Evolutionary conservation across 64 coral and sea anemone genomes (phyloP), one percentile per base, ranked within the genome.

Genomic region (Porites lutea): DNA sequence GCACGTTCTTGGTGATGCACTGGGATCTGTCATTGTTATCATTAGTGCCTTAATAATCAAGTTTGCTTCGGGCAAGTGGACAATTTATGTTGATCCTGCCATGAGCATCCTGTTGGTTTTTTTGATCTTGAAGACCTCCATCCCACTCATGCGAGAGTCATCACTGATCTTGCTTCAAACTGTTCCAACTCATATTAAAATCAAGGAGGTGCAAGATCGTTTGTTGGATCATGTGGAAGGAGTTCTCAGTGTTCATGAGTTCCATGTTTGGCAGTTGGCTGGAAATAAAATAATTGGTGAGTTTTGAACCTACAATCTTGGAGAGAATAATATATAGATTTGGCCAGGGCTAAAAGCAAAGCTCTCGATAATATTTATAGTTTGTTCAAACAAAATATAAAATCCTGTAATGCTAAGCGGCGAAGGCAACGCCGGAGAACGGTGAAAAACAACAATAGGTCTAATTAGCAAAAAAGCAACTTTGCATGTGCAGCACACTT

Each of bases 221-320:
- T 48, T 99, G 85, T 79, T 99, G 14, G 94, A 99, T 12, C 80
- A 93, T 65, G 97, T 99, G 37, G 88, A 94, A 47, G 97, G 94
- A 47, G 94, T 99, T 10, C 85, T 99, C 10, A 96, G 94, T 78
- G 88, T 99, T 2, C 97, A 99, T 61, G 97, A 99, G 64, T 99
- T 99, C 64, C 97, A 99, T 89, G 97, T 99, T 47, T 99, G 97
- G 97, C 97, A 99, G 71, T 89, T 99, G 51, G 97, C 97, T 5
- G 97, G 97, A 13, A 95, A 99, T 65, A 99, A 99, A 55, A 99
- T 99, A 50, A 99, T 99, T 79, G 97, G 97, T 99, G 59, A 90
- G 91, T 79, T 43, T 46, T 3, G 1, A 14, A 11, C 2, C 12
- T 18, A 4, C 62, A 9, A 14, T 43, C n/a, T 27, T 67, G 10